A percentile compares a stretch with the other conserved stretches of the same genome.
phyloP scores from a whole-genome alignment of 2,797 vertebrate genomes.

The Silurus aristotelis region DNA sequence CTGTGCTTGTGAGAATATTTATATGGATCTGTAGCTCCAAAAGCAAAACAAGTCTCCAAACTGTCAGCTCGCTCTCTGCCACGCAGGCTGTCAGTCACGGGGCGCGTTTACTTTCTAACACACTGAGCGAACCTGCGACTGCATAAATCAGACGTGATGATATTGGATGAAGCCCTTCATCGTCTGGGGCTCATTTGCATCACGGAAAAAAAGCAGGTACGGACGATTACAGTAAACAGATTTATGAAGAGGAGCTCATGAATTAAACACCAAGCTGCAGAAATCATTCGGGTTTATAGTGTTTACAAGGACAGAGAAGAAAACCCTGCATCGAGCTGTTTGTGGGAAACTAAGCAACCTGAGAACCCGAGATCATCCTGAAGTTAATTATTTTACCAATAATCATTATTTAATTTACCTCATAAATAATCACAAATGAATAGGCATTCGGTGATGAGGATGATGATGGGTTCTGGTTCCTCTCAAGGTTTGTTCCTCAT shows the following conservation, averaged over 20 bases:
- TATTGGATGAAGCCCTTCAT: constrained; percentile 55
- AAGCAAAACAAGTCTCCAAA: constrained; percentile 29
- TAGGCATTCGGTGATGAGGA: no score
- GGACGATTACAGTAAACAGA: constrained; percentile 64
- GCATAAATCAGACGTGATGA: constrained; percentile 70
- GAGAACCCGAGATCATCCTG: not conserved
- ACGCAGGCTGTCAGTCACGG: constrained; percentile 49
- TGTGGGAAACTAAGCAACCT: not conserved
- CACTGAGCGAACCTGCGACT: constrained; percentile 47
- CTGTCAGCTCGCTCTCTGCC: constrained; percentile 20
- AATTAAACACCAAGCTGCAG: constrained; percentile 68
- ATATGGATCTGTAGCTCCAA: not conserved
- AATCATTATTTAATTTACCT: not conserved
- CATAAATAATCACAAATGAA: no score
- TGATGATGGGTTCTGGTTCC: no score
- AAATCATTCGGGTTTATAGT: constrained; percentile 64
- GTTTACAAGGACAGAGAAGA: constrained; percentile 60
- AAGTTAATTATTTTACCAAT: not conserved
- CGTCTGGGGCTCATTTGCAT: constrained; percentile 69
- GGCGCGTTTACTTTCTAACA: constrained; percentile 21
- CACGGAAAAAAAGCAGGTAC: constrained; percentile 64
- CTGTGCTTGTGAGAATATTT: constrained; percentile 14
- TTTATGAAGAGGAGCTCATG: constrained; percentile 67
- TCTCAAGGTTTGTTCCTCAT: no score
- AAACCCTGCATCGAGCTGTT: not conserved